phyloP scores from a whole-genome alignment of 1,140 invertebrate genomes.

The Augochlora pura region DNA sequence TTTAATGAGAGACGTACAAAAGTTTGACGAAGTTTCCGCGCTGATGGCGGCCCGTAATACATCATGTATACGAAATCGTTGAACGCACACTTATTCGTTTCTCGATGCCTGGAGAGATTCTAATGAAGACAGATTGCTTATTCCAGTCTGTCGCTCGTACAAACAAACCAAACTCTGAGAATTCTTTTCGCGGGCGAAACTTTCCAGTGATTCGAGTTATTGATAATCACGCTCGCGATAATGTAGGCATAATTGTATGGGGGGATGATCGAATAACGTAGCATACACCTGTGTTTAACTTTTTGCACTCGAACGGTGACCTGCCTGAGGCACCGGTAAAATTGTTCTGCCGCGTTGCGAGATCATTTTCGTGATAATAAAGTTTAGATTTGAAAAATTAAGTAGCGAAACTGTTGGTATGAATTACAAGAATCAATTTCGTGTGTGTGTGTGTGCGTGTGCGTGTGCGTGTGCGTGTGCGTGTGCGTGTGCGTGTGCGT shows the following conservation, averaged over 20 bases:
- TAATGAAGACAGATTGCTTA: slow-evolving; percentile 6
- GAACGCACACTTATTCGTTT: background rate
- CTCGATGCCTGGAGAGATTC: background rate
- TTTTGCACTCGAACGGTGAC: too few relatives aligned
- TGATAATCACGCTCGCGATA: too few relatives aligned
- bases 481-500: too few relatives aligned
- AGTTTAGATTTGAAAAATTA: too few relatives aligned
- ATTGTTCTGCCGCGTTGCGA: too few relatives aligned
- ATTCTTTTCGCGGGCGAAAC: background rate
- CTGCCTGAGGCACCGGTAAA: too few relatives aligned
- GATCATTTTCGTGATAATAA: too few relatives aligned
- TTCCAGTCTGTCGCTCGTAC: background rate
- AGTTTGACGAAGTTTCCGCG: background rate
- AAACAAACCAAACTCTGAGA: background rate
- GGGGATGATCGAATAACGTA: background rate
- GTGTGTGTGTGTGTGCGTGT: too few relatives aligned
- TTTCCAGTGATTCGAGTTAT: background rate
- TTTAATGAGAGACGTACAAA: slow-evolving; percentile 32
- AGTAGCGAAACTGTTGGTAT: too few relatives aligned
- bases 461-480: too few relatives aligned
- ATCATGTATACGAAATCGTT: slow-evolving; percentile 17
- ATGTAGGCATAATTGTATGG: background rate
- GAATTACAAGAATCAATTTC: too few relatives aligned
- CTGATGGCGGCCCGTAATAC: background rate
- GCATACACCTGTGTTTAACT: too few relatives aligned